Base-by-base conservation (phyloP, 2,888 invertebrate species). In the Standfussiana lucernea region DNA sequence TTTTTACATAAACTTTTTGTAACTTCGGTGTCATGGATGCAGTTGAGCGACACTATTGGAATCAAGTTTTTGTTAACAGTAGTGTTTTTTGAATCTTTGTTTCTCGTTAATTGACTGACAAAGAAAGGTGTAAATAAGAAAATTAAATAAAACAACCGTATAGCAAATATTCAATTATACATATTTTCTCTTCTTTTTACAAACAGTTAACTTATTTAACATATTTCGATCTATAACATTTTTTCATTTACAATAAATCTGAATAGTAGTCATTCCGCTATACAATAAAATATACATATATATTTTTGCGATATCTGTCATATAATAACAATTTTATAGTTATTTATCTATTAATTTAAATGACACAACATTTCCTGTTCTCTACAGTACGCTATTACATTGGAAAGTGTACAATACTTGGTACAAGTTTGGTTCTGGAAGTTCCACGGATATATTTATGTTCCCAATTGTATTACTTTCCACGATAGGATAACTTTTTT, bases 161-260 rank as follows among this genome's bases (percentile, higher is more conserved):
- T 96, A 95, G 94, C 95, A 96, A 96, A 96, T 96, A 95, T 95
- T 96, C 95, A 96, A 92, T 96, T 96, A 96, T 95, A 96, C 96
- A 96, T 96, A 95, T 95, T 96, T 95, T 94, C 95, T 95, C 94
- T 95, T 94, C 94, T 95, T 96, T 96, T 96, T 96, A 96, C 96
- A 96, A 96, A 96, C 96, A 96, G 94, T 96, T 96, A 96, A 96
- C 96, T 96, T 96, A 96, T 93, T 93, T 95, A 96, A 96, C 95
- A 95, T 95, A 94, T 95, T 93, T 96, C 94, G 93, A 90, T 95
- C 93, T 94, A 95, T 96, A 96, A 96, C 96, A 96, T 95, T 94
- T 84, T 93, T 95, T 91, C 93, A 95, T 95, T 96, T 96, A 96
- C 95, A 96, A 95, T 96, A 94, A 92, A 94, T 95, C 92, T 94